Base-by-base conservation (phyloP, 2,113 vertebrate genomes). In the Cottus gobio region DNA sequence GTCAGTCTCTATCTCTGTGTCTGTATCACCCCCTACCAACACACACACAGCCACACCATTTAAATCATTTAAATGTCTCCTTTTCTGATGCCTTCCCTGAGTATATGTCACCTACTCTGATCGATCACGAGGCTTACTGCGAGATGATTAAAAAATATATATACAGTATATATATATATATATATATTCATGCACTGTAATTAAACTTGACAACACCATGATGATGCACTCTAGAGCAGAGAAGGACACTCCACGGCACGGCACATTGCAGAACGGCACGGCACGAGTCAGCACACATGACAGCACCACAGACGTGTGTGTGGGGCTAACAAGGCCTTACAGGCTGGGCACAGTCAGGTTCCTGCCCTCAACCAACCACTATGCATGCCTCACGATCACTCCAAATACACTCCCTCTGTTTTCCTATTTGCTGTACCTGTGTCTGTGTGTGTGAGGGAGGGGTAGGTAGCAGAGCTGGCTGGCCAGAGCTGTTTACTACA, bases 401-500 rank as follows among this genome's bases (percentile, higher is more conserved):
- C 88, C 91, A 91, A 83, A 91, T 85, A 91, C 91, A 91, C 90
- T 63, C 75, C 91, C 83, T 85, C 79, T 84, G 63, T 72, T 78
- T 68, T 77, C 75, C 91, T 92, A 82, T 67, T 74, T 85, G 86
- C 86, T 93, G 91, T 93, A 92, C 91, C 91, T 93, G 90, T 85
- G 88, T 79, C 82, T 89, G 90, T 87, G 80, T 90, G 90, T 92
- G 81, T 89, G 89, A 88, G 88, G 87, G 87, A 87, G 85, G 86
- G 83, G 83, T 82, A 84, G 85, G 80, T 82, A 79, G 84, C 65
- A 83, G 86, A 90, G 79, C 83, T 86, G 84, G 90, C 87, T 90
- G 90, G 87, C 85, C 83, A 88, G 87, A 86, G 88, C 87, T 89
- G 91, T 92, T 93, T 93, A 93, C 92, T 92, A 93, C 91, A 93